Evolutionary conservation across 2,113 vertebrate species (phyloP), one percentile per base, ranked within the genome.

Genomic region (Apodemus speciosus): DNA sequence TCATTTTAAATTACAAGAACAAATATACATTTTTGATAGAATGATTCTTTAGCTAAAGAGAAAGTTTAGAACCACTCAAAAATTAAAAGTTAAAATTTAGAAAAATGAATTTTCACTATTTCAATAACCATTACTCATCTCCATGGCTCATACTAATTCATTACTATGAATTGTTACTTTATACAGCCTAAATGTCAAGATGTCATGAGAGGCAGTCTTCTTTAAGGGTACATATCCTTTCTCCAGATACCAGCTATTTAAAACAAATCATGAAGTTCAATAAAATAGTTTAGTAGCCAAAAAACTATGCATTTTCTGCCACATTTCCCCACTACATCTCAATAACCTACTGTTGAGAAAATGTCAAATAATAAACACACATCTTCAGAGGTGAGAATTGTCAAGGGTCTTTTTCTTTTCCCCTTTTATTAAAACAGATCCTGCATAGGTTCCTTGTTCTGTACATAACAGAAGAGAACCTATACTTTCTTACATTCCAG

Each of bases 341-440:
- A 94, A 92, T 93, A 91, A 84, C 23, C 25, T n/a, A 80, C 75
- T 96, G 53, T 91, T 35, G 81, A 94, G 84, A 86, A 95, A 96
- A 94, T 93, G 72, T 69, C 92, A 95, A 81, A 88, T 4, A 89
- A 81, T 76, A 93, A 94, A 88, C 69, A 76, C 38, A 79, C 11
- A 89, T 94, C 51, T 85, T 76, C 49, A 89, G 58, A 91, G 38
- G 46, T 90, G 51, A 66, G 80, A 92, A 66, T 64, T 91, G 20
- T 84, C 90, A 89, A 84, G 51, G n/a, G 38, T 72, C 51, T 8
- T 79, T 95, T 92, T 92, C 62, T 92, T 20, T 20, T 11, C n/a
- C 13, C 9, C 15, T 68, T 68, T 87, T 90, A 92, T 64, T 69
- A 72, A 76, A 94, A 62, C 38, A 86, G n/a, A 16, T 0, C 32